Evolutionary conservation across 64 coral and sea anemone species (phyloP).

Genomic region (Acropora yongei): DNA sequence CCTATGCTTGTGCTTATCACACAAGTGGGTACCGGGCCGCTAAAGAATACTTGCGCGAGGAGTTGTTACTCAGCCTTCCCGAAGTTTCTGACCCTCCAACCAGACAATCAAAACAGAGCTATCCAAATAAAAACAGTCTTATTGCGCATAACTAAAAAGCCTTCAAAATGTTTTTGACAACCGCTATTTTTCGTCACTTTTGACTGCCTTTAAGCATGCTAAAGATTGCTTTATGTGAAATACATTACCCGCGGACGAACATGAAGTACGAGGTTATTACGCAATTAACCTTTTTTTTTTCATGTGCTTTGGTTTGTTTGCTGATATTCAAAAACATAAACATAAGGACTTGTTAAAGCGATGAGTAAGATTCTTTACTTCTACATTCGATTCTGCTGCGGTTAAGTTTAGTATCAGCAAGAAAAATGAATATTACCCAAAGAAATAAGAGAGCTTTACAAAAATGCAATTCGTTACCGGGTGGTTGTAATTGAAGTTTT

Average conservation of each 20-base stretch:
- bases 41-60: no score
- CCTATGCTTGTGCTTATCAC: no score
- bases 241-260: not conserved
- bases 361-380: constrained; percentile 26
- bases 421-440: not conserved
- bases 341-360: not conserved
- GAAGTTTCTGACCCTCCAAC: not conserved
- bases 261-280: not conserved
- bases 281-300: no score
- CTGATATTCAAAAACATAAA: not conserved
- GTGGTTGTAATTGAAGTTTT: constrained; percentile 13
- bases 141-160: not conserved
- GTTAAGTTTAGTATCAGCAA: not conserved
- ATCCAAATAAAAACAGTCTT: not conserved
- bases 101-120: not conserved
- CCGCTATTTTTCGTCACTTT: not conserved
- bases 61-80: not conserved
- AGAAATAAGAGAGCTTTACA: not conserved
- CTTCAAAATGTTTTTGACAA: not conserved
- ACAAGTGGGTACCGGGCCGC: no score
- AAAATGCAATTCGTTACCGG: constrained; percentile 8
- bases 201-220: not conserved
- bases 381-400: not conserved
- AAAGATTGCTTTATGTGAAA: constrained; percentile 12
- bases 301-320: no score